These are phyloP conservation scores for Sebastolobus alascanus DNA, from an alignment of 2,797 vertebrate genomes.

Conservation along the genomic window DNA sequence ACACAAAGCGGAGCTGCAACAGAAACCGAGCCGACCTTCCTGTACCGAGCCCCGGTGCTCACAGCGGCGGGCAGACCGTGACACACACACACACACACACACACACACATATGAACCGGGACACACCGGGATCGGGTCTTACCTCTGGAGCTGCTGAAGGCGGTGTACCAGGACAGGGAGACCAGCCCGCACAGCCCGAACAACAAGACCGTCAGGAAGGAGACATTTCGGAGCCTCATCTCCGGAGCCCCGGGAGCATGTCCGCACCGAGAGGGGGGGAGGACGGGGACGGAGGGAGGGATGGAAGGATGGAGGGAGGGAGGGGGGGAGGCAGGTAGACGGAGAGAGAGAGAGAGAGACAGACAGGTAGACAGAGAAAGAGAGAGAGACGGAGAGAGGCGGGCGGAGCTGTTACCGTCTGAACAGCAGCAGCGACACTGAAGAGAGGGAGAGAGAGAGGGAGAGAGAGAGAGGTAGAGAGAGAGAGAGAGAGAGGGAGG, in stretches of 20 bases:
- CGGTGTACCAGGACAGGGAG: slow-evolving; percentile 97
- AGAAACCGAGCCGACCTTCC: background rate
- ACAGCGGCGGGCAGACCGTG: background rate
- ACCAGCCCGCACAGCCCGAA: slow-evolving; percentile 95
- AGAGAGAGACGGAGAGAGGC: background rate
- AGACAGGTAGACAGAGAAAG: slow-evolving; percentile 36
- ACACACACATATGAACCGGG: background rate
- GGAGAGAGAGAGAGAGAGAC: background rate
- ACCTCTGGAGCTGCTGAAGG: slow-evolving; percentile 97
- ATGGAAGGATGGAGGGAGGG: background rate
- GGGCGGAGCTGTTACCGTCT: background rate
- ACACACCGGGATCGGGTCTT: slow-evolving; percentile 46
- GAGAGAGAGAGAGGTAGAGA: background rate
- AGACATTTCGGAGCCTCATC: slow-evolving; percentile 98
- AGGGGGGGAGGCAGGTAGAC: slow-evolving; percentile 6
- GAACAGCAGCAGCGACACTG: background rate
- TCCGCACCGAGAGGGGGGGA: slow-evolving; percentile 84
- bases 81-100: background rate
- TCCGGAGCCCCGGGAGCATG: slow-evolving; percentile 92
- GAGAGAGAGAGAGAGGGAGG: background rate
- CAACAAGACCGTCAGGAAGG: slow-evolving; percentile 96
- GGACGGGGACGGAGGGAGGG: slow-evolving; percentile 13
- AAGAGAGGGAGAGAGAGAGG: too few species aligned
- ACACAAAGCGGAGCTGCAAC: background rate
- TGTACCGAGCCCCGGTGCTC: background rate